Conservation (phyloP, 2,113 vertebrate genomes). For the Camarhynchus parvulus region DNA sequence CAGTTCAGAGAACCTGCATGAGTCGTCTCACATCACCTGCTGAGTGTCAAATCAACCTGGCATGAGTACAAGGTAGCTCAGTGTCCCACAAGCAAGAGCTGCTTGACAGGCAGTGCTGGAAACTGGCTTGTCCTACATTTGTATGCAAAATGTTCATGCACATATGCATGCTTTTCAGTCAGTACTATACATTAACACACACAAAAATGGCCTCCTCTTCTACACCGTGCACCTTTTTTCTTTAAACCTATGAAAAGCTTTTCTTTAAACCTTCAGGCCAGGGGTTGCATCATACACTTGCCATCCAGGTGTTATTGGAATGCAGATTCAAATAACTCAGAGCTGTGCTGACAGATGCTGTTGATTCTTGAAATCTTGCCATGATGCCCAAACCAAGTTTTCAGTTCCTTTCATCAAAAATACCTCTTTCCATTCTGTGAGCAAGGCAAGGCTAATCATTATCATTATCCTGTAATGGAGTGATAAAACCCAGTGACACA, state of each 20-base stretch:
- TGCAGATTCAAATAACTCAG: not conserved
- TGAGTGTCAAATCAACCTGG: not conserved
- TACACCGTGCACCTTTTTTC: not conserved
- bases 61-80: not conserved
- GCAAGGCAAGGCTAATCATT: conserved; percentile 47
- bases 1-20: not conserved
- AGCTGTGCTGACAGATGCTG: not conserved
- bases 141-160: not conserved
- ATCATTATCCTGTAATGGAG: conserved; percentile 43
- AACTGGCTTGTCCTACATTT: not conserved
- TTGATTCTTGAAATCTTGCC: conserved; percentile 26
- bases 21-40: not conserved
- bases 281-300: not conserved
- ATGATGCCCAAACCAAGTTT: not conserved
- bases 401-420: conserved; percentile 38
- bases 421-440: conserved; percentile 23
- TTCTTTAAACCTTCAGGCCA: not conserved
- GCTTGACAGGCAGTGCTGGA: not conserved
- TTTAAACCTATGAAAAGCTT: not conserved
- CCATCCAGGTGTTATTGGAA: not conserved
- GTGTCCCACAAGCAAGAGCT: accelerated
- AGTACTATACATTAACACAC: not conserved
- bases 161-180: not conserved
- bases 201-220: not conserved
- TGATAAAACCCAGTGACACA: conserved; percentile 56